phyloP scores from a whole-genome alignment of 2,797 vertebrate genomes.

The Argentina silus region DNA sequence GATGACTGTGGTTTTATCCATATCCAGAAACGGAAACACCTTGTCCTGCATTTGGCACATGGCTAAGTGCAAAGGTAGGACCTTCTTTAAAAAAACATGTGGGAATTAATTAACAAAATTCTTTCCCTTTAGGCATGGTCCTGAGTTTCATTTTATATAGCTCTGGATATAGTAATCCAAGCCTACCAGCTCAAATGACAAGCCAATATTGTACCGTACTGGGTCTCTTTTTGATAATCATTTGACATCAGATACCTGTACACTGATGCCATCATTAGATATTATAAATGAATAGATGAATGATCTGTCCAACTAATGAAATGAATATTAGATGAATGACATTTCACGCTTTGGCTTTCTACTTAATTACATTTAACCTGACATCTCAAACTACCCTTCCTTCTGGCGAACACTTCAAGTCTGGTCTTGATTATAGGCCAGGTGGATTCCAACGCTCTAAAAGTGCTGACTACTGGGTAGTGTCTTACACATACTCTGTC shows the following conservation, averaged over 20 bases:
- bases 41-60: too few relatives aligned
- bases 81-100: too few relatives aligned
- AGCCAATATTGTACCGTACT: neutral
- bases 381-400: neutral
- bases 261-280: neutral
- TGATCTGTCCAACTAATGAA: neutral
- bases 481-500: slow-evolving; percentile 15
- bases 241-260: neutral
- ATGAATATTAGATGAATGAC: neutral
- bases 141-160: too few relatives aligned
- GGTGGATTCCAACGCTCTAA: slow-evolving; percentile 7
- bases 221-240: neutral
- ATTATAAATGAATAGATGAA: neutral
- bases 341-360: neutral
- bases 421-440: slow-evolving; percentile 21
- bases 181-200: neutral
- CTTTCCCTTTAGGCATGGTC: too few relatives aligned
- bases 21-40: too few relatives aligned
- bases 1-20: too few relatives aligned
- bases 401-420: slow-evolving; percentile 3
- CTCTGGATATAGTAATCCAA: neutral
- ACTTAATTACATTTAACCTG: neutral
- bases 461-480: slow-evolving; percentile 36
- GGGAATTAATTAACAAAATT: too few relatives aligned
- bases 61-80: too few relatives aligned